Evolutionary conservation across 2,888 invertebrate species (phyloP).

Genomic region (Mellilla xanthometata): DNA sequence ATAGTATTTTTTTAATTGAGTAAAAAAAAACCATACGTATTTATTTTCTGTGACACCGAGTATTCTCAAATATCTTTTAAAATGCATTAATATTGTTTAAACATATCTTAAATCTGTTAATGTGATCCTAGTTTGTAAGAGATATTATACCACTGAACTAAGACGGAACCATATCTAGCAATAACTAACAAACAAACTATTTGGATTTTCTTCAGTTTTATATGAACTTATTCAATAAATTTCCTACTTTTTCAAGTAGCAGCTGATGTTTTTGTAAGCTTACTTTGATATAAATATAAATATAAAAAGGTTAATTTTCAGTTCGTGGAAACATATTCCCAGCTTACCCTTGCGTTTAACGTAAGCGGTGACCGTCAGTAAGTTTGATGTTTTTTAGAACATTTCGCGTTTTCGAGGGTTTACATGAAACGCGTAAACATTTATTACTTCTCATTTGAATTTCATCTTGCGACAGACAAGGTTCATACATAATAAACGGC

Average conservation of each 20-base stretch:
- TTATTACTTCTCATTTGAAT: slow-evolving; percentile 71
- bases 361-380: slow-evolving; percentile 15
- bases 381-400: slow-evolving; percentile 20
- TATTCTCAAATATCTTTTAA: no score
- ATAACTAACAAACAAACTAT: no score
- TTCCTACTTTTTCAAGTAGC: no score
- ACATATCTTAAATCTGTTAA: no score
- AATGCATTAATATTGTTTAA: no score
- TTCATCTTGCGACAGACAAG: slow-evolving; percentile 57
- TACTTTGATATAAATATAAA: background rate
- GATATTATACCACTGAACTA: no score
- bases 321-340: background rate
- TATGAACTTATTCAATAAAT: no score
- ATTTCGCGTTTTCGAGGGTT: slow-evolving; percentile 42
- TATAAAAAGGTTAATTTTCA: background rate
- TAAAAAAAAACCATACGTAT: background rate
- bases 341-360: slow-evolving; percentile 1
- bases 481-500: slow-evolving; percentile 68
- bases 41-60: background rate
- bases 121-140: no score
- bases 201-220: no score
- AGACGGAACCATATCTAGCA: no score
- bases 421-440: slow-evolving; percentile 67
- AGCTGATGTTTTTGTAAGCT: no score
- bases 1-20: background rate